These are phyloP conservation scores for Lasioglossum marginatum DNA, from an alignment of 2,888 invertebrate genomes.

Conservation along the genomic window DNA sequence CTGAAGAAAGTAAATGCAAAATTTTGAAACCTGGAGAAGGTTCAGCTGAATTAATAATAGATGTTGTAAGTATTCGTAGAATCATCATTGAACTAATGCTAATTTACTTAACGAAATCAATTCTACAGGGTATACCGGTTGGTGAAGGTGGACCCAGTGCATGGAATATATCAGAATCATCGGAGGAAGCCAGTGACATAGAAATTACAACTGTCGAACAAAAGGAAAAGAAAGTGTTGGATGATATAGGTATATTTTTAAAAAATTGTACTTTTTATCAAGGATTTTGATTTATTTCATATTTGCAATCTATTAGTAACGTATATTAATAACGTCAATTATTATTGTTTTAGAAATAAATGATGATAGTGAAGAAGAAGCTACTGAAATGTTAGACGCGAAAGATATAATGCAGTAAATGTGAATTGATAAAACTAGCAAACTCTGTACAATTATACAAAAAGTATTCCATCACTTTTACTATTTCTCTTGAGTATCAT, in stretches of 20 bases:
- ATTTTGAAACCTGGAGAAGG: slow-evolving; percentile 79
- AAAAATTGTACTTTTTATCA: neutral
- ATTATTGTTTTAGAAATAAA: slow-evolving; percentile 80
- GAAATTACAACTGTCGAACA: slow-evolving; percentile 77
- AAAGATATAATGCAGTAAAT: slow-evolving; percentile 75
- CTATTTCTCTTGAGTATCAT: neutral
- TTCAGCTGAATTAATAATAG: slow-evolving; percentile 83
- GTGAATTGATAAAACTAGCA: slow-evolving; percentile 30
- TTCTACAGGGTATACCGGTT: slow-evolving; percentile 76
- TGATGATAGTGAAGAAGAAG: slow-evolving; percentile 85
- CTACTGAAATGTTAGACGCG: slow-evolving; percentile 76
- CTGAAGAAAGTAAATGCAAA: slow-evolving; percentile 65
- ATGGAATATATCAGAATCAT: slow-evolving; percentile 77
- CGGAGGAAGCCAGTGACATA: slow-evolving; percentile 77
- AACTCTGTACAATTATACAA: neutral
- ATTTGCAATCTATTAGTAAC: neutral
- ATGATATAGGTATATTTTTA: slow-evolving; percentile 77
- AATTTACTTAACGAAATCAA: slow-evolving; percentile 12
- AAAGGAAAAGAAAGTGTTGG: slow-evolving; percentile 74
- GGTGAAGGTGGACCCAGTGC: slow-evolving; percentile 80
- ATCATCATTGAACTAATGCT: neutral
- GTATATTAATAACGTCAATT: slow-evolving; percentile 18
- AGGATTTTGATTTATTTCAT: slow-evolving; percentile 25
- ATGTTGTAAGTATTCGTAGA: slow-evolving; percentile 32
- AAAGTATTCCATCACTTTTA: slow-evolving; percentile 19